Percentiles rank a stretch among this genome's conserved stretches.
phyloP scores from a whole-genome alignment of 92 coral and sea anemone genomes.

The Heteractis magnifica region DNA sequence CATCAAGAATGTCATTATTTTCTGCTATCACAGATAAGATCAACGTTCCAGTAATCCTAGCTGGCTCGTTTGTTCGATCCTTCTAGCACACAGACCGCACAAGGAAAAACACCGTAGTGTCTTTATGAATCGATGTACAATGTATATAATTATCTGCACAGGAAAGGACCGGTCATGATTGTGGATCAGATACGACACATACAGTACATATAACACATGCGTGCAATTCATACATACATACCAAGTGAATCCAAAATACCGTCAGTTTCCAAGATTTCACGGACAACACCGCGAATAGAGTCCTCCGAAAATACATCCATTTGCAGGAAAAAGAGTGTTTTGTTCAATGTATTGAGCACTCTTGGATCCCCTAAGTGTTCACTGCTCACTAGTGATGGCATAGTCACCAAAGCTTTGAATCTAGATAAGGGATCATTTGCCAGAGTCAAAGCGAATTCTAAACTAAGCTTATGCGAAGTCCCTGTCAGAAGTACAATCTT shows the following conservation, averaged over 20 bases:
- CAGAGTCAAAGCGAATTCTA: constrained; percentile 77
- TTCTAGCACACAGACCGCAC: not conserved
- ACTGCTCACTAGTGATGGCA: constrained; percentile 80
- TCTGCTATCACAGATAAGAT: not conserved
- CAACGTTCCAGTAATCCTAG: not conserved
- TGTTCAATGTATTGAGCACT: constrained; percentile 71
- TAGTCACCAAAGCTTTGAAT: constrained; percentile 85
- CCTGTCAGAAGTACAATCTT: constrained; percentile 90
- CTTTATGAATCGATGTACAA: not conserved
- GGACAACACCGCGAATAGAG: constrained; percentile 70
- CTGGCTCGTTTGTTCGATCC: not conserved
- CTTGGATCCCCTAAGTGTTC: constrained; percentile 87
- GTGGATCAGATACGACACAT: too few species aligned
- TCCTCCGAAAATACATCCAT: constrained; percentile 81
- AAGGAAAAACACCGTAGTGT: not conserved
- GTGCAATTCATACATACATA: constrained; percentile 35
- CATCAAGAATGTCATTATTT: not conserved
- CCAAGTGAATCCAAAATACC: constrained; percentile 92
- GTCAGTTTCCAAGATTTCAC: constrained; percentile 85
- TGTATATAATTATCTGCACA: not conserved
- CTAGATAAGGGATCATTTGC: constrained; percentile 78
- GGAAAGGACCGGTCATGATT: too few species aligned
- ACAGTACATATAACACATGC: not conserved
- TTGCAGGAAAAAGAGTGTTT: constrained; percentile 85
- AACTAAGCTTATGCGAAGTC: constrained; percentile 78